Evolutionary conservation across 2,888 invertebrate genomes (phyloP), one percentile per base, ranked within the genome.

Genomic region (Plutella xylostella): DNA sequence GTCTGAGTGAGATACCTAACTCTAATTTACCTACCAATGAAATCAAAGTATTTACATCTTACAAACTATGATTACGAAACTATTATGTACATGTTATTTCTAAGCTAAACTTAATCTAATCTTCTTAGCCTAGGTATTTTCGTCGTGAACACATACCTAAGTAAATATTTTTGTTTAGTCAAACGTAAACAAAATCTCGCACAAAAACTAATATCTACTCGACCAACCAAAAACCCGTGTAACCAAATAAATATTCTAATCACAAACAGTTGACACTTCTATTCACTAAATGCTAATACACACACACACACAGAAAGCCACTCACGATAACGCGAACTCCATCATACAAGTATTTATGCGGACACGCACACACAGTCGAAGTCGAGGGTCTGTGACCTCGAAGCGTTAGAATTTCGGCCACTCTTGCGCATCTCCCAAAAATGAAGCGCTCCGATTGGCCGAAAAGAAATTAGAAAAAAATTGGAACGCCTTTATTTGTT

Each of bases 281-380:
- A 75, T 75, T 75, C 69, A 73, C 57, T 68, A 70, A 69, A 76
- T 74, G 74, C 63, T 71, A 77, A 75, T 74, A 35, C n/a, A 21
- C 20, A 15, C 38, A 18, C 40, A 20, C 33, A 18, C 30, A 30
- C 18, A 17, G n/a, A 38, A 33, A 35, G 41, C 40, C 21, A 25
- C 17, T 17, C 37, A 21, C 7, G 17, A 18, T 34, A 19, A 37
- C 25, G 38, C 37, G 42, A 49, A 43, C 49, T 51, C 34, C 48
- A 35, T 21, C 6, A 42, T 21, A 45, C 43, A 37, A 15, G 11
- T 18, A 21, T 31, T 7, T 14, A 40, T 11, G 20, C 15, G 25
- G 4, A 12, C 37, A 18, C 37, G 20, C 37, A n/a, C n/a, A n/a
- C n/a, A n/a, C n/a, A n/a, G n/a, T n/a, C n/a, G n/a, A n/a, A n/a